phyloP scores from a whole-genome alignment of 1,140 invertebrate species.

The Nasonia giraulti region DNA sequence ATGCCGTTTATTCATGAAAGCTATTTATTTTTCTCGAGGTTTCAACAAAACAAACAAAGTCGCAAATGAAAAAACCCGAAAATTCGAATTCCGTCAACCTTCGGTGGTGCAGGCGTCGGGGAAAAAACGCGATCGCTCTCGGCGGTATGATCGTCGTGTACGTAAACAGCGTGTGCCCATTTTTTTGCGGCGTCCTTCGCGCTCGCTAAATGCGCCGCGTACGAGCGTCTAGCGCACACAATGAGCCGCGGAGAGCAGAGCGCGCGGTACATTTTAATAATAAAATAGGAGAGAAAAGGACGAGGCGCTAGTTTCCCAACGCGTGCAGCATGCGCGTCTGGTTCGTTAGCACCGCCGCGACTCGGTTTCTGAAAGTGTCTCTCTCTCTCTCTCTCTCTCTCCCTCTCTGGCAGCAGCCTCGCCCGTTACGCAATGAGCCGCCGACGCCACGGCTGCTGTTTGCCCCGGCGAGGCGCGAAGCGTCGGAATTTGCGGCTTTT shows the following conservation, averaged over 20 bases:
- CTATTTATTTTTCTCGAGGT: too few relatives aligned
- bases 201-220: slow-evolving; percentile 25
- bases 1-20: neutral
- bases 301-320: slow-evolving; percentile 13
- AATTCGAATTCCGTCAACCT: neutral
- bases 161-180: slow-evolving; percentile 12
- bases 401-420: neutral
- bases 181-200: slow-evolving; percentile 41
- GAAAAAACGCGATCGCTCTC: neutral
- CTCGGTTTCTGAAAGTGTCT: neutral
- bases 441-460: neutral
- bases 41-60: too few relatives aligned
- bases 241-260: too few relatives aligned
- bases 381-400: neutral
- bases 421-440: neutral
- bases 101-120: neutral
- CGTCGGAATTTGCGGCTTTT: slow-evolving; percentile 7
- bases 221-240: too few relatives aligned
- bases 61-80: neutral
- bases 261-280: neutral
- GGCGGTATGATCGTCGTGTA: neutral
- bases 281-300: slow-evolving; percentile 8
- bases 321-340: neutral
- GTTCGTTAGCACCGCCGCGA: slow-evolving; percentile 9
- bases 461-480: neutral